These are phyloP conservation scores for Alcedo atthis DNA, from an alignment of 2,797 vertebrate genomes.

Conservation along the genomic window DNA sequence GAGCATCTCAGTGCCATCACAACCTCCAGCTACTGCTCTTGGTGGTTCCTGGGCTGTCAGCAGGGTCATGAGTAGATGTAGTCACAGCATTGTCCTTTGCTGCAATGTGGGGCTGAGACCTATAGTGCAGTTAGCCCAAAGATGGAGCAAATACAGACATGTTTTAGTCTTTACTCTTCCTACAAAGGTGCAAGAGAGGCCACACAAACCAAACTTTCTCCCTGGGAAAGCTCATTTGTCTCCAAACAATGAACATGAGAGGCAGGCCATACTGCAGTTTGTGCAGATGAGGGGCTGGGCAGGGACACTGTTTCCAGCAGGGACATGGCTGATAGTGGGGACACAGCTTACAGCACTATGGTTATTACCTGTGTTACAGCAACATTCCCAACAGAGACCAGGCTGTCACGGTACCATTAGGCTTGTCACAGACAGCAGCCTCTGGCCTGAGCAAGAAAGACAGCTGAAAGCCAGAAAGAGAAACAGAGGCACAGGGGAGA, in stretches of 20 bases:
- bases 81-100: not conserved
- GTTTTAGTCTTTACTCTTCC: not conserved
- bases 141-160: not conserved
- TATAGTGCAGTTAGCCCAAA: not conserved
- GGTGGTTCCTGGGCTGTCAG: not conserved
- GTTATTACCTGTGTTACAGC: not conserved
- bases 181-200: not conserved
- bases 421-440: not conserved
- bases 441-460: not conserved
- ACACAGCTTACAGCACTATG: accelerated
- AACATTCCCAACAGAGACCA: not conserved
- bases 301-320: accelerated
- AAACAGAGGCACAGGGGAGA: not conserved
- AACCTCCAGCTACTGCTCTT: not conserved
- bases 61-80: accelerated
- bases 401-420: not conserved
- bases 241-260: not conserved
- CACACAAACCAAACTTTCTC: not conserved
- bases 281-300: accelerated
- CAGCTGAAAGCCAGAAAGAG: not conserved
- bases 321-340: not conserved
- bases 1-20: not conserved
- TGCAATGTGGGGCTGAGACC: accelerated
- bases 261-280: not conserved
- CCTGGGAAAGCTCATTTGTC: not conserved